Conservation (phyloP, 2,888 invertebrate species). For the Eristalis intricaria region DNA sequence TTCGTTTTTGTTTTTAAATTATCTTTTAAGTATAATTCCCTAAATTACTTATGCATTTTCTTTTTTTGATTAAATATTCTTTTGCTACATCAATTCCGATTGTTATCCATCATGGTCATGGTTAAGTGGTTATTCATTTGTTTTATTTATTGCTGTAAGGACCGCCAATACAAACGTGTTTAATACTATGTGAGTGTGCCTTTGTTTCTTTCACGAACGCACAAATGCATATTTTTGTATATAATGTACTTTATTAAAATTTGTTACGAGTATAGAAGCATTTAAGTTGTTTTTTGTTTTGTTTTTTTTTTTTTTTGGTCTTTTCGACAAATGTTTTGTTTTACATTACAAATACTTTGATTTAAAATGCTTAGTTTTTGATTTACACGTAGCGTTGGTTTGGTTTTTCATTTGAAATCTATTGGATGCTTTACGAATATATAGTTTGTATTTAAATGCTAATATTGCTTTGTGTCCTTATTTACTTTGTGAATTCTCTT, state of each 20-base stretch:
- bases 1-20: constrained; percentile 27
- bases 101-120: constrained; percentile 48
- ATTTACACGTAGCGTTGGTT: constrained; percentile 32
- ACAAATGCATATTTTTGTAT: constrained; percentile 6
- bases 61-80: constrained; percentile 35
- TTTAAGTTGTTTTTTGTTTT: constrained; percentile 29
- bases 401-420: not conserved
- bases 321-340: constrained; percentile 31
- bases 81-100: constrained; percentile 60
- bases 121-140: not conserved
- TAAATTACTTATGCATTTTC: constrained; percentile 35
- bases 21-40: constrained; percentile 59
- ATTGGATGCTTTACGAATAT: constrained; percentile 28
- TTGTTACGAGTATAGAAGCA: constrained; percentile 10
- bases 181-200: not conserved
- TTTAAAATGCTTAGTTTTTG: constrained; percentile 7
- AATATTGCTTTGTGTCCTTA: constrained; percentile 70
- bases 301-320: constrained; percentile 56
- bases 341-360: constrained; percentile 9
- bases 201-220: not conserved
- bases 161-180: constrained; percentile 33
- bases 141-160: constrained; percentile 40
- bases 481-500: constrained; percentile 19
- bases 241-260: constrained; percentile 6
- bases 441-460: constrained; percentile 50